Evolutionary conservation across 2,888 invertebrate species (phyloP).

Genomic region (Clunio marinus): DNA sequence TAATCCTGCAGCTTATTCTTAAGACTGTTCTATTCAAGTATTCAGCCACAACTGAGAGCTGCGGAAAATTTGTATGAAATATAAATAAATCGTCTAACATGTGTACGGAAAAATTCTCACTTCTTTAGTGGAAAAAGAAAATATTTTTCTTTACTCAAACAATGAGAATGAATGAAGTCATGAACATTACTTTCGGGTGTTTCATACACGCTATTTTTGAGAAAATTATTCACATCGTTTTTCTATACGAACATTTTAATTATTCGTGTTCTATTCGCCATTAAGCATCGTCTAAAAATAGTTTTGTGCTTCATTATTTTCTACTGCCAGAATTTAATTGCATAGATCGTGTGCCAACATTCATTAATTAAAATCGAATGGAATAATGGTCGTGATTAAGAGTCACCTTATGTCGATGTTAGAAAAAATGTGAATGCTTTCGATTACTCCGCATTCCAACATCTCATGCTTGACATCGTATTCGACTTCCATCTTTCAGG

Average conservation of each 20-base stretch:
- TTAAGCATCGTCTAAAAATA: no score
- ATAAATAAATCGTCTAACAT: slow-evolving; percentile 21
- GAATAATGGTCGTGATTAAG: neutral
- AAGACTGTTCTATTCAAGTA: slow-evolving; percentile 20
- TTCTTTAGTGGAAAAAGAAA: neutral
- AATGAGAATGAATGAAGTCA: no score
- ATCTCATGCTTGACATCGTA: neutral
- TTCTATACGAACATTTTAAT: neutral
- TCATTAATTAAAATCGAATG: neutral
- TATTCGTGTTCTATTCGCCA: neutral
- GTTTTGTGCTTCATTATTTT: no score
- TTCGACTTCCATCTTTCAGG: no score
- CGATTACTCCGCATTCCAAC: neutral
- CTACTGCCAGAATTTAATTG: no score
- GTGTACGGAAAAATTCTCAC: neutral
- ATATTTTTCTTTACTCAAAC: neutral
- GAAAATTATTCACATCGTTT: neutral
- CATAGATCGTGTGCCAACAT: no score
- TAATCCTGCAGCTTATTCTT: no score
- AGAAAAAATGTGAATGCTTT: neutral
- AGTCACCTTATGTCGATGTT: no score
- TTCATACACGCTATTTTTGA: neutral
- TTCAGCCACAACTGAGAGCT: slow-evolving; percentile 29
- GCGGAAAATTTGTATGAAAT: slow-evolving; percentile 23
- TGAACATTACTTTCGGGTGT: neutral